Evolutionary conservation across 2,113 vertebrate species (phyloP).

Genomic region (Corythornis vintsioides): DNA sequence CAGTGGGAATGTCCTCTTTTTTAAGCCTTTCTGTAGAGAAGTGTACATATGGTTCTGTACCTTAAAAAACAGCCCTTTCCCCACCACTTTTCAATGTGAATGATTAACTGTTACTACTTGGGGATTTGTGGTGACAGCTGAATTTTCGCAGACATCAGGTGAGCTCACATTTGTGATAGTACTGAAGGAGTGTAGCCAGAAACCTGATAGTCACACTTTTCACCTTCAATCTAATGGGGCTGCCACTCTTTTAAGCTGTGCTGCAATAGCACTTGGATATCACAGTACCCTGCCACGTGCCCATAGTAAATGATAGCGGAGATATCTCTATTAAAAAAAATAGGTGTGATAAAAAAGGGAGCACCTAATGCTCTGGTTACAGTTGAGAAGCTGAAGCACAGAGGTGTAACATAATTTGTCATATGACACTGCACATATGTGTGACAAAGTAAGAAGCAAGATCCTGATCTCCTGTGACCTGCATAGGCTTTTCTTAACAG

Average conservation of each 20-base stretch:
- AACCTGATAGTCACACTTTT: neutral
- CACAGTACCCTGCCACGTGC: accelerated
- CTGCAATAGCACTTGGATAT: neutral
- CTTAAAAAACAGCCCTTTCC: neutral
- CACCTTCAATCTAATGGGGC: neutral
- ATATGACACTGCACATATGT: neutral
- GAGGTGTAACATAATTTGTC: neutral
- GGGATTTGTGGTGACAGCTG: neutral
- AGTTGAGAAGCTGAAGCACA: neutral
- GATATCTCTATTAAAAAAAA: neutral
- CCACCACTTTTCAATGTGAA: neutral
- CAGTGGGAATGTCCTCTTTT: neutral
- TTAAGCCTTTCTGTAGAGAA: neutral
- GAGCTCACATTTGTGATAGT: neutral
- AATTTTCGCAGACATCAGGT: neutral
- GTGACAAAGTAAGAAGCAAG: neutral
- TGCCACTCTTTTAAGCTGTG: neutral
- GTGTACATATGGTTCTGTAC: neutral
- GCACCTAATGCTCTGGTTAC: too few relatives aligned
- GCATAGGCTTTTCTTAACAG: neutral
- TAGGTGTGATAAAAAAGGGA: neutral
- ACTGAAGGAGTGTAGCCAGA: neutral
- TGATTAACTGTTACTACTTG: neutral
- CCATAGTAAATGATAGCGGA: neutral
- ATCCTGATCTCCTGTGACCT: neutral